Base-by-base conservation (phyloP, 2,888 invertebrate genomes). In the Lacanobia wlatinum region DNA sequence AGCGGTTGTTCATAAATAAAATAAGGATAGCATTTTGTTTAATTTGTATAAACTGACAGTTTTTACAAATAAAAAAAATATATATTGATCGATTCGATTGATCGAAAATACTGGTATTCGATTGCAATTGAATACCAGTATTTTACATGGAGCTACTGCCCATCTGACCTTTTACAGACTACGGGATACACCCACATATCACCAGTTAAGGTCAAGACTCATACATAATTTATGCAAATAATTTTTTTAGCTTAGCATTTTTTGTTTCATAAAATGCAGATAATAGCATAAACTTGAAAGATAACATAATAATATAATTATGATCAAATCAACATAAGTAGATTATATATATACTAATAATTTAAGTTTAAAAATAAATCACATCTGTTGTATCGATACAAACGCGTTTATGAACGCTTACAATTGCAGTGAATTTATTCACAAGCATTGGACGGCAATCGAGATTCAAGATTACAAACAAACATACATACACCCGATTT, bases 361-460 rank as follows among this genome's bases (percentile, higher is more conserved):
- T 50, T 43, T 72, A 5, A 46, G 14, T 21, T 0, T 8, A 21
- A 72, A 40, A 50, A 21, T 43, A 40, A 18, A 23, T 48, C 40
- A 16, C 10, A 60, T 23, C 10, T 40, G 52, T 76, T 59, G 77
- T 38, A 76, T 52, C 0, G 43, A 76, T 28, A 76, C 70, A 43
- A 23, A 50, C 14, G 3, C 10, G 8, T 40, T 40, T 10, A 48
- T 48, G 5, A 48, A 48, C 18, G 18, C 4, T 7, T 48, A 48
- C 7, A 16, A 16, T 40, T 3, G 40, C 10, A 46, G 10, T 48
- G 16, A 14, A 43, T 21, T 21, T 43, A 12, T 34, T 53, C 48
- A 18, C 18, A 48, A 18, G 18, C 46, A 40, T 21, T 52, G 67
- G 67, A 75, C 53, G 67, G 76, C 16, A 53, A 52, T 66, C 53